Percentiles rank a stretch among this genome's conserved stretches.
Evolutionary conservation across 92 coral and sea anemone species (phyloP).

Genomic region (Palythoa caribaeorum): DNA sequence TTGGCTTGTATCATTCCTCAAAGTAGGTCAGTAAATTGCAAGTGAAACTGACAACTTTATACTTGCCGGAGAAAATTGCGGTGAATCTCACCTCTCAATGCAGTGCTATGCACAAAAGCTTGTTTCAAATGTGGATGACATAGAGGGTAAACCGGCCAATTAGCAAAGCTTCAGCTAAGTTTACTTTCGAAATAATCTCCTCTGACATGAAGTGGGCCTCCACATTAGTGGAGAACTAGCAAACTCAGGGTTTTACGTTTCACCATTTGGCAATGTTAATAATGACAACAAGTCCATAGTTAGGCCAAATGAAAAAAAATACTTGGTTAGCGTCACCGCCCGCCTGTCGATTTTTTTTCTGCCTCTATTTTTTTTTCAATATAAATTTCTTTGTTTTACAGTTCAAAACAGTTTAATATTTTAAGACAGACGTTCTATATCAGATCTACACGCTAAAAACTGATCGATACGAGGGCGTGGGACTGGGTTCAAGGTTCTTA

Average conservation of each 20-base stretch:
- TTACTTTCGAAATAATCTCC: slow-evolving; percentile 53
- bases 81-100: slow-evolving; percentile 51
- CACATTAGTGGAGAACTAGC: slow-evolving; percentile 44
- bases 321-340: too few species aligned
- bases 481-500: too few species aligned
- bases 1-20: slow-evolving; percentile 48
- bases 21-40: slow-evolving; percentile 53
- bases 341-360: too few species aligned
- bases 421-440: too few species aligned
- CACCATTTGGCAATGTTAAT: slow-evolving; percentile 66
- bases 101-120: slow-evolving; percentile 54
- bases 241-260: slow-evolving; percentile 55
- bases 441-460: too few species aligned
- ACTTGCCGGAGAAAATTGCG: slow-evolving; percentile 71
- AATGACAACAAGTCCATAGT: slow-evolving; percentile 37
- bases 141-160: slow-evolving; percentile 30
- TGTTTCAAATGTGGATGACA: slow-evolving; percentile 48
- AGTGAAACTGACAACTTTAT: slow-evolving; percentile 63
- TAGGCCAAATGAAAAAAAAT: too few species aligned
- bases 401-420: too few species aligned
- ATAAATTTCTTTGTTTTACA: too few species aligned
- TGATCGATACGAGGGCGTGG: too few species aligned
- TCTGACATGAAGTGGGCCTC: slow-evolving; percentile 69
- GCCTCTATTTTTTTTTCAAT: too few species aligned
- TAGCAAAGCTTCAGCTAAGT: slow-evolving; percentile 36